These are phyloP conservation scores for Liodrosophila aerea DNA, from an alignment of 2,888 invertebrate genomes.

Conservation along the genomic window DNA sequence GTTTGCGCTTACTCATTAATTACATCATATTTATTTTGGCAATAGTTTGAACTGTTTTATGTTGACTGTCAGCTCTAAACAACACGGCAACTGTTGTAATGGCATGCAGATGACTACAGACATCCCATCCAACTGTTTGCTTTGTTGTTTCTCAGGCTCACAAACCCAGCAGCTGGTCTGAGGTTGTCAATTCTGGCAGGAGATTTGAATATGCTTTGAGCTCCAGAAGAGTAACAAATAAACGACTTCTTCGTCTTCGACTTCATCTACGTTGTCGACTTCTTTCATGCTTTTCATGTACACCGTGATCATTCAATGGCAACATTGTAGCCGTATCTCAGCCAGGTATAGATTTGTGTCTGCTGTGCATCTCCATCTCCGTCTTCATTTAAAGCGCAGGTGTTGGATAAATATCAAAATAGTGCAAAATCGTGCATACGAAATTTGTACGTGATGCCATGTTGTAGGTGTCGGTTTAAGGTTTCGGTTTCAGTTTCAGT, in stretches of 20 bases:
- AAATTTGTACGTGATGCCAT: slow-evolving; percentile 82
- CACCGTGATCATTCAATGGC: slow-evolving; percentile 66
- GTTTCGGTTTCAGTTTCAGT: slow-evolving; percentile 34
- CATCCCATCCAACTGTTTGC: slow-evolving; percentile 21
- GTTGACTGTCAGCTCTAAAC: slow-evolving; percentile 54
- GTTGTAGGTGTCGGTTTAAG: slow-evolving; percentile 79
- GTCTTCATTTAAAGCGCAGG: slow-evolving; percentile 70
- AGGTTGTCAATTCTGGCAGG: slow-evolving; percentile 56
- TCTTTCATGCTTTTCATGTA: slow-evolving; percentile 75
- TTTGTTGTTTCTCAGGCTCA: slow-evolving; percentile 49
- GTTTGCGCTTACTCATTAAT: slow-evolving; percentile 38
- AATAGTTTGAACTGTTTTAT: slow-evolving; percentile 51
- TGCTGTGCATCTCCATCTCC: slow-evolving; percentile 45
- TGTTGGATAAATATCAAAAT: slow-evolving; percentile 81
- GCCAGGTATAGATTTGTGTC: slow-evolving; percentile 37
- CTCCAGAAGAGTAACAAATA: slow-evolving; percentile 51
- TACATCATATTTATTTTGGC: slow-evolving; percentile 68
- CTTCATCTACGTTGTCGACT: slow-evolving; percentile 32
- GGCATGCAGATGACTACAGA: slow-evolving; percentile 26
- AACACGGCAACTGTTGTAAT: slow-evolving; percentile 42
- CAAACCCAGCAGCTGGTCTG: slow-evolving; percentile 30
- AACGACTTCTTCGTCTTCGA: slow-evolving; percentile 32
- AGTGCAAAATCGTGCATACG: slow-evolving; percentile 81
- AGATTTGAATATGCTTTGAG: slow-evolving; percentile 57
- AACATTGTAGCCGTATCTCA: slow-evolving; percentile 48